Evolutionary conservation across 2,888 invertebrate genomes (phyloP).

Genomic region (Xylophagus ater): DNA sequence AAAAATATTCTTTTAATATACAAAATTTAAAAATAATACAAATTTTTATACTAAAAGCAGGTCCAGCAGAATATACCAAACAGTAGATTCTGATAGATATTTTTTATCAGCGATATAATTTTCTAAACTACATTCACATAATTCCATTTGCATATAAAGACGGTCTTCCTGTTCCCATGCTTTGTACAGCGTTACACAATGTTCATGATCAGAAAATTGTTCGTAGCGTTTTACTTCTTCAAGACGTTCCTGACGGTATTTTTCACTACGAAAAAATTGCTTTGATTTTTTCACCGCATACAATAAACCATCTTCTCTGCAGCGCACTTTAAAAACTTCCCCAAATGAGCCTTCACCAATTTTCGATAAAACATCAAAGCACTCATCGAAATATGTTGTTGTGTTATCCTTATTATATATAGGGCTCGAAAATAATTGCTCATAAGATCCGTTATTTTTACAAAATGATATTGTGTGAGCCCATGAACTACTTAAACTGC

Average conservation of each 20-base stretch:
- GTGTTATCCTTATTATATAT: conserved; percentile 34
- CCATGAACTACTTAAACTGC: conserved; percentile 26
- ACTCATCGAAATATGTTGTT: conserved; percentile 53
- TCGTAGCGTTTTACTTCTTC: conserved; percentile 60
- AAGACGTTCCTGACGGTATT: conserved; percentile 45
- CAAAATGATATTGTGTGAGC: conserved; percentile 37
- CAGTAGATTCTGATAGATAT: conserved; percentile 46
- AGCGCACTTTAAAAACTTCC: conserved; percentile 56
- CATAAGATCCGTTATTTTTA: conserved; percentile 16
- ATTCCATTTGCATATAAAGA: conserved; percentile 59
- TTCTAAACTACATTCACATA: conserved; percentile 52
- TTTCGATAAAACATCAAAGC: conserved; percentile 48
- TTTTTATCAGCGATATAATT: conserved; percentile 45
- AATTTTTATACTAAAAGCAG: conserved; percentile 35
- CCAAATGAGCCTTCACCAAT: conserved; percentile 69
- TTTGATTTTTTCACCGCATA: conserved; percentile 64
- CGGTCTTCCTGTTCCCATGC: conserved; percentile 64
- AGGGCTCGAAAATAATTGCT: conserved; percentile 27
- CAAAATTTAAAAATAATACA: neutral
- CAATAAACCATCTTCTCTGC: conserved; percentile 49
- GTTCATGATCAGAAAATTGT: conserved; percentile 51
- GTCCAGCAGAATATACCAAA: conserved; percentile 59
- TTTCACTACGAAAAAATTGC: conserved; percentile 47
- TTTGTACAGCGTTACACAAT: conserved; percentile 53
- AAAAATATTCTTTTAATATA: too few relatives aligned